Conservation (phyloP, 2,113 vertebrate species). For the Pleuronectes platessa region DNA sequence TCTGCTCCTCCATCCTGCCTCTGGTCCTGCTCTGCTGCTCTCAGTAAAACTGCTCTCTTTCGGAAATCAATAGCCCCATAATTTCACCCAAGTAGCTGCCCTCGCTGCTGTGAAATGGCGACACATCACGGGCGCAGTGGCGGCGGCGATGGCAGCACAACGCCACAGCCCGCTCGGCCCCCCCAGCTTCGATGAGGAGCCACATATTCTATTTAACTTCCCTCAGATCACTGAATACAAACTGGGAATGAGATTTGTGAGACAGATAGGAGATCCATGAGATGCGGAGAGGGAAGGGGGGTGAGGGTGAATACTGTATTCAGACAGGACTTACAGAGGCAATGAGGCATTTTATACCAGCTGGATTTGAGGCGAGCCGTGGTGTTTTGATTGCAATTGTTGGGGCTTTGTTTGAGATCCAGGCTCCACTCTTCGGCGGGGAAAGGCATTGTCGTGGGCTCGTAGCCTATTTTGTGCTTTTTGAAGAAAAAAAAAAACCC, state of each 20-base stretch:
- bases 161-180: conserved; percentile 15
- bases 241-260: conserved; percentile 56
- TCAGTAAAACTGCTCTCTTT: conserved; percentile 85
- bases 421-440: conserved; percentile 1
- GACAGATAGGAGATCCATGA: conserved; percentile 24
- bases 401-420: conserved; percentile 49
- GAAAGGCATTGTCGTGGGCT: not conserved
- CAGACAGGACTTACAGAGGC: conserved; percentile 46
- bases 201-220: conserved; percentile 61
- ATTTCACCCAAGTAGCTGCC: conserved; percentile 88
- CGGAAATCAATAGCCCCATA: conserved; percentile 89
- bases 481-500: conserved; percentile 8
- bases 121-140: conserved; percentile 78
- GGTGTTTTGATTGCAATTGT: conserved; percentile 61
- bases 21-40: conserved; percentile 78
- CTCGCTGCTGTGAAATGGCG: conserved; percentile 82
- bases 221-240: conserved; percentile 55
- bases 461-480: conserved; percentile 22
- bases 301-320: conserved; percentile 7
- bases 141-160: not conserved
- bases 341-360: conserved; percentile 60
- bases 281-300: not conserved
- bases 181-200: conserved; percentile 43
- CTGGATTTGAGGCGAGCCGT: conserved; percentile 50
- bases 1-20: conserved; percentile 60